A percentile compares a stretch with the other conserved stretches of the same genome.
phyloP scores from a whole-genome alignment of 2,888 invertebrate species.

The Laothoe populi region DNA sequence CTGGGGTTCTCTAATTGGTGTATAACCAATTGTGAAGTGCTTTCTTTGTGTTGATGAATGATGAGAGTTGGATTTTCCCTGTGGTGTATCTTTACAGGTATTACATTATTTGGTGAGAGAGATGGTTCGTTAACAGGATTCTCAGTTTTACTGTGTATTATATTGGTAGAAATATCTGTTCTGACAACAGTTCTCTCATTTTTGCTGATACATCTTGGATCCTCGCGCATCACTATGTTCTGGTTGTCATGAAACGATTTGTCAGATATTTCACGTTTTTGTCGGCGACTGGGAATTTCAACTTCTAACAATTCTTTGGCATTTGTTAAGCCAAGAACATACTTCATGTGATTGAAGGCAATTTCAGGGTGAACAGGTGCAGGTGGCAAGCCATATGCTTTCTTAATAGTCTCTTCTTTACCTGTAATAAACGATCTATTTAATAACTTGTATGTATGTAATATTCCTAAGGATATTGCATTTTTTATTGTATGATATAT shows the following conservation, averaged over 20 bases:
- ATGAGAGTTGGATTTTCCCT: conserved; percentile 77
- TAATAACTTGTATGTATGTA: too few relatives aligned
- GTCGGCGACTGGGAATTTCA: conserved; percentile 74
- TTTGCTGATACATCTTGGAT: conserved; percentile 63
- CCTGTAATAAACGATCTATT: conserved; percentile 54
- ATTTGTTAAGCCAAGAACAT: conserved; percentile 86
- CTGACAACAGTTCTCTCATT: conserved; percentile 66
- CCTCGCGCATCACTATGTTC: conserved; percentile 60
- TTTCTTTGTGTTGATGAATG: conserved; percentile 81
- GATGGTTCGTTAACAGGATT: conserved; percentile 62
- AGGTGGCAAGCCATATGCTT: conserved; percentile 83
- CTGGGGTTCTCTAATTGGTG: conserved; percentile 80
- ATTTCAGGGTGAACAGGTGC: conserved; percentile 86
- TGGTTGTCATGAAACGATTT: conserved; percentile 62
- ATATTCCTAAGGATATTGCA: too few relatives aligned
- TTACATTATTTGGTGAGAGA: conserved; percentile 67
- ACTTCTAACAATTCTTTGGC: conserved; percentile 77
- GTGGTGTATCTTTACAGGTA: conserved; percentile 76
- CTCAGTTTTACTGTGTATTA: conserved; percentile 70
- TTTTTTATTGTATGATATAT: too few relatives aligned
- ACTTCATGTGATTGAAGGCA: conserved; percentile 87
- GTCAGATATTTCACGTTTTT: conserved; percentile 72
- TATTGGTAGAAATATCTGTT: conserved; percentile 66
- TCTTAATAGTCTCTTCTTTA: conserved; percentile 85
- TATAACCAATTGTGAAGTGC: conserved; percentile 79